Evolutionary conservation across 1,140 invertebrate genomes (phyloP), one percentile per base, ranked within the genome.

Genomic region (Apolygus lucorum): DNA sequence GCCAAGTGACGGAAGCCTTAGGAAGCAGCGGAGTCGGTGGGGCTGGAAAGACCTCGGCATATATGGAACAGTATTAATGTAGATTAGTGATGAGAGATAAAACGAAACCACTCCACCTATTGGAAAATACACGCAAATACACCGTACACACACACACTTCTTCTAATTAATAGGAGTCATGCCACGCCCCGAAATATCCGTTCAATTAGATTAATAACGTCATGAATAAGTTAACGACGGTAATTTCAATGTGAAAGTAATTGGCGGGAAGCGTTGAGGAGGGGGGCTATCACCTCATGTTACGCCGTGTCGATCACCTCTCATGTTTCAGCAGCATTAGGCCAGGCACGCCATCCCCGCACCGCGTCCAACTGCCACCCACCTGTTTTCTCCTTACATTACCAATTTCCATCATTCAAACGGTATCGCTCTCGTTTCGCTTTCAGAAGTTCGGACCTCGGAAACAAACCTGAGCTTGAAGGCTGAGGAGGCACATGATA

Each of bases 151-250:
- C 68, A 63, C 59, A 69, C 68, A 63, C 68, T 28, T 69, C 59
- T 21, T 21, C 68, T 69, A 69, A 69, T 69, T 69, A 69, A 59
- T 62, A 29, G 26, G n/a, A n/a, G 22, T 14, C 54, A 24, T 24
- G 63, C 59, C 68, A 69, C 68, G 68, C 68, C 68, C 68, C 27
- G 52, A 69, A 69, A 69, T 69, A 69, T 69, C 34, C 68, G 59
- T 59, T 69, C 68, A 69, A 69, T 69, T 69, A 69, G 59, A 69
- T 69, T 69, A 69, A 64, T 69, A 69, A 69, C 59, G 21, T 69
- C 68, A 64, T 69, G 68, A 28, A 69, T 69, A 69, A 69, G 28
- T 69, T 26, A 69, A 59, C 25, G 67, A 25, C 14, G 67, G 67
- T 59, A 24, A 68, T 68, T 68, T 67, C 2, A 27, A 63, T 25